Evolutionary conservation across 2,888 invertebrate species (phyloP).

Genomic region (Limnephilus marmoratus): DNA sequence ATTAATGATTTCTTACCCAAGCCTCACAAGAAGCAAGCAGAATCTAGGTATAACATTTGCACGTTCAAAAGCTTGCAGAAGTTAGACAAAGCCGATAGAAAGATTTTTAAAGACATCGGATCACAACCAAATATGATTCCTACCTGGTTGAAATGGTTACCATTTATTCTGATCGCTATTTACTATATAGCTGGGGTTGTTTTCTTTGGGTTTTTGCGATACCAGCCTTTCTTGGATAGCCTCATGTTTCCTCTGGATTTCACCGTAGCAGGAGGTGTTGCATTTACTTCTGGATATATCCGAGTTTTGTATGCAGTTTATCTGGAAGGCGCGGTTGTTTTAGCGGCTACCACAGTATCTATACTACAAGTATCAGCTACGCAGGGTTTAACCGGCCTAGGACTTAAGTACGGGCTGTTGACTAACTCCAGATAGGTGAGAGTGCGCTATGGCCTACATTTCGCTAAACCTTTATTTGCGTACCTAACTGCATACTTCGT

Average conservation of each 20-base stretch:
- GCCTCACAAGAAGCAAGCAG: constrained; percentile 35
- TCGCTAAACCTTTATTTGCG: background rate
- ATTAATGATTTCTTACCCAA: constrained; percentile 47
- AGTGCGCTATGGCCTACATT: background rate
- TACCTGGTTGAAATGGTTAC: constrained; percentile 69
- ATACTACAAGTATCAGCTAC: constrained; percentile 79
- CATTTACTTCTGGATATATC: constrained; percentile 78
- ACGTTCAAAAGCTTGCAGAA: constrained; percentile 53
- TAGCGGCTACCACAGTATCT: constrained; percentile 80
- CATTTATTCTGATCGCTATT: constrained; percentile 72
- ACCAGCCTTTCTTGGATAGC: constrained; percentile 75
- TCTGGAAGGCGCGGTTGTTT: constrained; percentile 81
- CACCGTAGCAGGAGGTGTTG: constrained; percentile 83
- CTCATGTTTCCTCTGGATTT: constrained; percentile 84
- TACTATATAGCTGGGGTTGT: constrained; percentile 81
- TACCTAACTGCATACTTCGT: constrained; percentile 37
- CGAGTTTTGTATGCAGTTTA: constrained; percentile 82
- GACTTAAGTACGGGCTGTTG: constrained; percentile 76
- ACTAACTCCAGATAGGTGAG: constrained; percentile 72
- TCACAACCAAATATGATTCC: constrained; percentile 62
- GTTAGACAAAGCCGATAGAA: constrained; percentile 67
- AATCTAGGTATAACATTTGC: constrained; percentile 54
- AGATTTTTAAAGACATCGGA: constrained; percentile 68
- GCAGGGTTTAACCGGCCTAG: constrained; percentile 76
- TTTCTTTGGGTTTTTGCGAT: constrained; percentile 79